phyloP scores from a whole-genome alignment of 2,113 vertebrate genomes.

The Bostrychus sinensis region DNA sequence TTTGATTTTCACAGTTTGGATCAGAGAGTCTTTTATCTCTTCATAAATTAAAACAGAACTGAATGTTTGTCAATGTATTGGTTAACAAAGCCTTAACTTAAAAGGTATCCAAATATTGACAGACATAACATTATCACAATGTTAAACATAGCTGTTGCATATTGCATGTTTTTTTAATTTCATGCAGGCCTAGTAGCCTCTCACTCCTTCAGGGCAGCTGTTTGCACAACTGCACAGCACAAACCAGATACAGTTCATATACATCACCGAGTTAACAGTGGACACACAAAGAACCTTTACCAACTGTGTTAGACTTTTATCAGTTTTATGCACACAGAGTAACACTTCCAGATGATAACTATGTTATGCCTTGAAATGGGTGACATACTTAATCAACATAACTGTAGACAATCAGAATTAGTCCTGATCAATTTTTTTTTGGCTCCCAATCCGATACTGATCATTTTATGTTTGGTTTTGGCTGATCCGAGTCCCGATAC shows the following conservation, averaged over 20 bases:
- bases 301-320: background rate
- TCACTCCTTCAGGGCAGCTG: slow-evolving; percentile 6
- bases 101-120: too few relatives aligned
- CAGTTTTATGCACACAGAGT: background rate
- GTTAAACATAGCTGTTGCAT: background rate
- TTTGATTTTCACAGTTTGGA: too few relatives aligned
- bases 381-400: slow-evolving; percentile 2
- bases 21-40: too few relatives aligned
- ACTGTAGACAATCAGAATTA: background rate
- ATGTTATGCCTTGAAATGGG: background rate
- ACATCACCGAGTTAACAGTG: background rate
- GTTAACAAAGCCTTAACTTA: too few relatives aligned
- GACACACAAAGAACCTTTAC: background rate
- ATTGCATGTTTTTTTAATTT: background rate
- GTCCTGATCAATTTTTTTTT: background rate
- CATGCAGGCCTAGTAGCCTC: background rate
- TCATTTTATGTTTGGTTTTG: too few relatives aligned
- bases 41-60: too few relatives aligned
- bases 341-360: background rate
- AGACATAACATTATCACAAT: background rate
- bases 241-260: background rate
- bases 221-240: slow-evolving; percentile 2
- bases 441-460: too few relatives aligned
- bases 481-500: too few relatives aligned
- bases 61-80: too few relatives aligned